Conservation (phyloP, 2,888 invertebrate species). For the Cheilosia impressa region DNA sequence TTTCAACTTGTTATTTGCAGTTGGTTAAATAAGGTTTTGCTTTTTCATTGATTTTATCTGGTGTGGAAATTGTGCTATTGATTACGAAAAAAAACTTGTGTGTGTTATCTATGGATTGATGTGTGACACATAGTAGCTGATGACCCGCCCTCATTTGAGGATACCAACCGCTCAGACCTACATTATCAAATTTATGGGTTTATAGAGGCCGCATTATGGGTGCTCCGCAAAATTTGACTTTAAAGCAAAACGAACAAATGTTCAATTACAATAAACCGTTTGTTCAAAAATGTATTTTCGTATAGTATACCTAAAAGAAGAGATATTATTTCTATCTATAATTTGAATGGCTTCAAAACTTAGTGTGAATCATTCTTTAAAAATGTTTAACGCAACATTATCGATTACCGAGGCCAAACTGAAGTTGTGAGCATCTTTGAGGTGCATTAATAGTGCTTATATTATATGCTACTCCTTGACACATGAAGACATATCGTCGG, state of each 20-base stretch:
- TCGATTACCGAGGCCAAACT: too few species aligned
- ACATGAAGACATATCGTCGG: too few species aligned
- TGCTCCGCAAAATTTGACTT: neutral
- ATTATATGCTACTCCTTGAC: too few species aligned
- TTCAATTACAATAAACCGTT: neutral
- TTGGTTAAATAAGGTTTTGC: constrained; percentile 12
- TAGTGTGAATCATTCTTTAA: too few species aligned
- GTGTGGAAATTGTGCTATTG: constrained; percentile 56
- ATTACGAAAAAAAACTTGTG: constrained; percentile 38
- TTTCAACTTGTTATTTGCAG: neutral
- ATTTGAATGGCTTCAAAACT: too few species aligned
- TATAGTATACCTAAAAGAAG: too few species aligned
- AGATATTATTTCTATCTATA: too few species aligned
- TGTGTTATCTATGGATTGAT: constrained; percentile 68
- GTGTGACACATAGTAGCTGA: constrained; percentile 66
- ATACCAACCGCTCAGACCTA: constrained; percentile 34
- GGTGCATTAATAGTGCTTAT: too few species aligned
- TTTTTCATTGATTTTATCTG: constrained; percentile 59
- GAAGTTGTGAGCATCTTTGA: too few species aligned
- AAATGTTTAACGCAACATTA: too few species aligned
- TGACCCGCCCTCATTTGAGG: constrained; percentile 73
- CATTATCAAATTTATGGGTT: constrained; percentile 1
- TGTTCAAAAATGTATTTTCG: too few species aligned
- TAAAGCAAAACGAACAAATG: neutral
- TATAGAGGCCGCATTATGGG: too few species aligned